Evolutionary conservation across 2,797 vertebrate genomes (phyloP).

Genomic region (Cossypha heuglini): DNA sequence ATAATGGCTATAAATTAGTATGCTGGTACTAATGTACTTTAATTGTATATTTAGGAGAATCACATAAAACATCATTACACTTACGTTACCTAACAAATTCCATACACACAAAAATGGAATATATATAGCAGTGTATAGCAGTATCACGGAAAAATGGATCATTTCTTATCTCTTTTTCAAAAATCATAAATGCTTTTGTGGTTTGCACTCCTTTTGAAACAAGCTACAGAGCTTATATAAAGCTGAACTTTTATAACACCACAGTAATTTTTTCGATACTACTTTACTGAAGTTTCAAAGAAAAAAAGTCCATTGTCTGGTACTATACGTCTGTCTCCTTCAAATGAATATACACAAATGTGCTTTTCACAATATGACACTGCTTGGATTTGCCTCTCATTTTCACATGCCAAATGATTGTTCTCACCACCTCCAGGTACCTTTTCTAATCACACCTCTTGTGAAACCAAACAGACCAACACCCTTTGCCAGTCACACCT

Average conservation of each 20-base stretch:
- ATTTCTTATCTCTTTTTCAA: neutral
- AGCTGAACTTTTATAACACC: neutral
- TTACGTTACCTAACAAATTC: neutral
- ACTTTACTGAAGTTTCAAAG: neutral
- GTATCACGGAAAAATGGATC: neutral
- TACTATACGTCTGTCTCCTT: neutral
- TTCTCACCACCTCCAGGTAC: neutral
- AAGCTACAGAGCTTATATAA: neutral
- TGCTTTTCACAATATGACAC: neutral
- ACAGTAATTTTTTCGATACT: neutral
- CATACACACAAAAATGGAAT: neutral
- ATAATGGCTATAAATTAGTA: conserved; percentile 19
- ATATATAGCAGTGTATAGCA: neutral
- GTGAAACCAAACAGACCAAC: neutral
- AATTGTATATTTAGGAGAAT: conserved; percentile 29
- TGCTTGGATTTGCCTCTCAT: neutral
- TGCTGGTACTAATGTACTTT: conserved; percentile 18
- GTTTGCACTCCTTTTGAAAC: neutral
- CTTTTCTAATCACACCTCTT: conserved; percentile 21
- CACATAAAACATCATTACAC: conserved; percentile 7
- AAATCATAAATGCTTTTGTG: conserved; percentile 34
- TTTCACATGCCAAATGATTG: neutral
- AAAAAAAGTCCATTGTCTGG: neutral
- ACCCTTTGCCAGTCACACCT: neutral
- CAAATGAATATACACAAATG: neutral